Evolutionary conservation across 2,888 invertebrate genomes (phyloP).

Genomic region (Aleiodes leptofemur): DNA sequence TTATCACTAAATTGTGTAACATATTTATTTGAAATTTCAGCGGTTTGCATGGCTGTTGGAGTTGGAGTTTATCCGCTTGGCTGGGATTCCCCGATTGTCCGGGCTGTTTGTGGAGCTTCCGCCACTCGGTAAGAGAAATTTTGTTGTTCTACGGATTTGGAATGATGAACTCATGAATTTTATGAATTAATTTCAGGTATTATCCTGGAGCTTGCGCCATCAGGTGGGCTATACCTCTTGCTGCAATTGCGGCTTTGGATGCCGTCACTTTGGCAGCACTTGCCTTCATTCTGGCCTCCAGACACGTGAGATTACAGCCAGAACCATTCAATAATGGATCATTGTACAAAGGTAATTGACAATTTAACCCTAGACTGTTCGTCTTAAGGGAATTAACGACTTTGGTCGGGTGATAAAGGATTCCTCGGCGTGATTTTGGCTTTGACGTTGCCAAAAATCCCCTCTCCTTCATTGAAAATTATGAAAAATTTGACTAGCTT

Average conservation of each 20-base stretch:
- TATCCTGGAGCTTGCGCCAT: conserved; percentile 89
- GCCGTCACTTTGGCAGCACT: conserved; percentile 90
- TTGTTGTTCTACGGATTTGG: conserved; percentile 4
- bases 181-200: conserved; percentile 66
- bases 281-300: conserved; percentile 94
- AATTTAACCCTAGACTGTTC: too few relatives aligned
- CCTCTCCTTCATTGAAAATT: too few relatives aligned
- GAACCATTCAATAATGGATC: conserved; percentile 84
- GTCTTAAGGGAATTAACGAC: too few relatives aligned
- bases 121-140: conserved; percentile 81
- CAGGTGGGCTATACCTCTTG: conserved; percentile 95
- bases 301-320: conserved; percentile 90
- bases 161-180: background rate
- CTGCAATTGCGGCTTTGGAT: conserved; percentile 92
- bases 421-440: too few relatives aligned
- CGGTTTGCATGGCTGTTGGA: conserved; percentile 90
- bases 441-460: too few relatives aligned
- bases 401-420: too few relatives aligned
- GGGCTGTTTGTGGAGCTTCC: conserved; percentile 89
- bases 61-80: conserved; percentile 94
- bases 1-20: conserved; percentile 10
- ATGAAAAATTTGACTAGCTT: too few relatives aligned
- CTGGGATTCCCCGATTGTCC: conserved; percentile 90
- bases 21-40: conserved; percentile 77
- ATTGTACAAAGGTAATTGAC: conserved; percentile 79